Evolutionary conservation across 2,797 vertebrate species (phyloP), one percentile per base, ranked within the genome.

Genomic region (Huso huso): DNA sequence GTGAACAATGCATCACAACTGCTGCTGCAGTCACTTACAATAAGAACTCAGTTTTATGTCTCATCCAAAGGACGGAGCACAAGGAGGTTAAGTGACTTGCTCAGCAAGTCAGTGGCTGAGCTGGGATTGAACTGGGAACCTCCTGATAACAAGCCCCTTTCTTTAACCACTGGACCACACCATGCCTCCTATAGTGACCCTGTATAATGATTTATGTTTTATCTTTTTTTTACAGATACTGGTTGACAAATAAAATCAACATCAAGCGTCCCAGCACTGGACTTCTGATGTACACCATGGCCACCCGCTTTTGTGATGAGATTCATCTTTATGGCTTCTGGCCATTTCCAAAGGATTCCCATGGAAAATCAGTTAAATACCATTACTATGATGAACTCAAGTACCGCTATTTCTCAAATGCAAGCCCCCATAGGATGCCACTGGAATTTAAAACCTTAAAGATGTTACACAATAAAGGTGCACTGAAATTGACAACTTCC

Each of bases 211-310:
- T 37, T 37, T 37, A 37, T 37, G 64, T 49, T 70, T 65, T 71
- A 51, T 70, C 68, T 78, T 78, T 70, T 59, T 74, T 76, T 82
- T 75, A 10, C 78, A 94, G 93, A 69, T 94, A 92, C 66, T 94
- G 93, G 93, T 76, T 94, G 74, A 93, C 91, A 68, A 94, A 93
- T 82, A 94, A 92, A 73, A 86, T 94, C 53, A 87, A 90, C 71
- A 94, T 94, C 81, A 94, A 94, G 74, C 83, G 93, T 73, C 93
- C 92, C 69, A 93, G 91, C 81, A 94, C 92, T 12, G 93, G 93
- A 73, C 87, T 94, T 64, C 86, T 94, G 57, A 94, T 94, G 93
- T 94, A 94, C 50, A 94, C 93, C 0, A 83, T 94, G 51, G 88
- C 92, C 11, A 94, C 93, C 1, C 88, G 93, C 60, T 93, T 94